Conservation (phyloP, 2,888 invertebrate genomes). For the Buathra laborator region DNA sequence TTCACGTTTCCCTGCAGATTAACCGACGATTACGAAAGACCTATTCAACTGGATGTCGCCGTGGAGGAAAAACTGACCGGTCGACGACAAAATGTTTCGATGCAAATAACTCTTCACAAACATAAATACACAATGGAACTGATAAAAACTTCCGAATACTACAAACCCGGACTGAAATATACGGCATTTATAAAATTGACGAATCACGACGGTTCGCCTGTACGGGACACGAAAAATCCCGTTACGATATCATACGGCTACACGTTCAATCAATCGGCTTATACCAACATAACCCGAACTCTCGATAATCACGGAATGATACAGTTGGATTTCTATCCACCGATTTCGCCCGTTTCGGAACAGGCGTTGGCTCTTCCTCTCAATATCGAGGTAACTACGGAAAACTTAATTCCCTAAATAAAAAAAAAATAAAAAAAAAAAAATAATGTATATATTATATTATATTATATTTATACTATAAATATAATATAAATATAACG, state of each 20-base stretch:
- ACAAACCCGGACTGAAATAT: constrained; percentile 95
- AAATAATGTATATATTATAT: too few relatives aligned
- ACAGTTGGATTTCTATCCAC: constrained; percentile 88
- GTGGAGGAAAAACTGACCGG: constrained; percentile 96
- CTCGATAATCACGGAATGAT: constrained; percentile 89
- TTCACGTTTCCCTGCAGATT: constrained; percentile 86
- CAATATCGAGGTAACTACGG: constrained; percentile 88
- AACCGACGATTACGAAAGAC: constrained; percentile 92
- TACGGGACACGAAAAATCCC: constrained; percentile 87
- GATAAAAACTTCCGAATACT: constrained; percentile 93
- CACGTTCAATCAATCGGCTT: constrained; percentile 87
- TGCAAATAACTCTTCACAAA: constrained; percentile 91
- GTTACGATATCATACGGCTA: constrained; percentile 88
- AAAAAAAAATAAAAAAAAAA: not conserved
- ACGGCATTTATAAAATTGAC: constrained; percentile 92
- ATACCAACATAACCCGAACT: constrained; percentile 86
- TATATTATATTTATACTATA: too few relatives aligned
- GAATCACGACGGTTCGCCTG: constrained; percentile 90
- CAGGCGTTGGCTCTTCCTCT: constrained; percentile 87
- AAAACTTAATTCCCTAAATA: not conserved
- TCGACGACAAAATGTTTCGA: constrained; percentile 92
- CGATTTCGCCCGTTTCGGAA: constrained; percentile 85
- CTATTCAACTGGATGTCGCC: constrained; percentile 94
- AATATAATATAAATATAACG: too few relatives aligned
- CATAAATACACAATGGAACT: constrained; percentile 92